A percentile compares a stretch with the other conserved stretches of the same genome.
Conservation (phyloP, 2,888 invertebrate genomes). For the Mayetiola destructor region DNA sequence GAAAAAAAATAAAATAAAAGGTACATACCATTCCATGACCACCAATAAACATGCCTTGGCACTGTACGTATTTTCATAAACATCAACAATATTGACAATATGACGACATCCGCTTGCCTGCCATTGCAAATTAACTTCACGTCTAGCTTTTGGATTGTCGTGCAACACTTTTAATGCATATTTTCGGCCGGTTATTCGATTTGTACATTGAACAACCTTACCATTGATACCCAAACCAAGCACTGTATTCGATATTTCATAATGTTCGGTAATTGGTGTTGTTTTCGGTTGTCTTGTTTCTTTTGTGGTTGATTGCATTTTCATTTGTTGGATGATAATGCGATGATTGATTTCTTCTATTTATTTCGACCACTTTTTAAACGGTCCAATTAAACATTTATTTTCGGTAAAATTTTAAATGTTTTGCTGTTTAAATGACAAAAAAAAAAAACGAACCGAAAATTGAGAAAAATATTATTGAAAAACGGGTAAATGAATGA, state of each 20-base stretch:
- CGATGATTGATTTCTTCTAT: no score
- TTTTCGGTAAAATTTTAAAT: no score
- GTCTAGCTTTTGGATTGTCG: conserved; percentile 80
- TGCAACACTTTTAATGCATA: conserved; percentile 86
- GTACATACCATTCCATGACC: conserved; percentile 90
- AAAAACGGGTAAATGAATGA: no score
- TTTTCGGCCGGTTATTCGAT: conserved; percentile 58
- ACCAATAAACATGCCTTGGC: conserved; percentile 85
- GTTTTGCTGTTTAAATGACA: no score
- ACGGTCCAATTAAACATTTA: no score
- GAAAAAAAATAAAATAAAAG: conserved; percentile 14
- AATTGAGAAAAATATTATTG: no score
- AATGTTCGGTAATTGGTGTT: conserved; percentile 75
- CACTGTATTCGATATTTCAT: conserved; percentile 81
- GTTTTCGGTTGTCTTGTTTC: conserved; percentile 43
- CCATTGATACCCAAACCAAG: conserved; percentile 96
- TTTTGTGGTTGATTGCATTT: conserved; percentile 1
- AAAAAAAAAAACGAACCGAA: no score
- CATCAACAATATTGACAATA: conserved; percentile 80
- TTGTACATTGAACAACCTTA: conserved; percentile 91
- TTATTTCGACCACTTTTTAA: no score
- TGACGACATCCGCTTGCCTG: conserved; percentile 78
- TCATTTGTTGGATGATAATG: background rate
- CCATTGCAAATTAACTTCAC: conserved; percentile 95
- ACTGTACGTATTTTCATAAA: conserved; percentile 92